These are phyloP conservation scores for Melanogrammus aeglefinus DNA, from an alignment of 2,797 vertebrate genomes.

Conservation along the genomic window DNA sequence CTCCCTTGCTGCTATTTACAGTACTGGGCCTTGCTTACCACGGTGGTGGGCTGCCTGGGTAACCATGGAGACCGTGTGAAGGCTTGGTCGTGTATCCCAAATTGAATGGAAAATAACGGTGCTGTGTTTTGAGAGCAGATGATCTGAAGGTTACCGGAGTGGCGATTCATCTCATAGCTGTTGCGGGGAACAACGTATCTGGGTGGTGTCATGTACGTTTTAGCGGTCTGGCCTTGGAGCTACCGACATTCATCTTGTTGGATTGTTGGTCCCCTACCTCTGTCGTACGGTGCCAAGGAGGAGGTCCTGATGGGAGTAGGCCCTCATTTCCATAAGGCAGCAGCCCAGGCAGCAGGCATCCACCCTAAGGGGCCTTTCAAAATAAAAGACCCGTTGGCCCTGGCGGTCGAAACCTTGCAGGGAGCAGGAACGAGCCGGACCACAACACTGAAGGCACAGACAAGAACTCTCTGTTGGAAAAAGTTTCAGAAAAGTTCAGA, in stretches of 20 bases:
- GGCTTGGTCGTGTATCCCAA: not conserved
- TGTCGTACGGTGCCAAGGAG: conserved; percentile 67
- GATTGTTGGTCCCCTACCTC: conserved; percentile 47
- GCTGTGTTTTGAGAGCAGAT: conserved; percentile 30
- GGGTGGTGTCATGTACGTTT: not conserved
- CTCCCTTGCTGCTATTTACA: conserved; percentile 53
- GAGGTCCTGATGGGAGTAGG: conserved; percentile 58
- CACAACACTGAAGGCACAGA: conserved; percentile 74
- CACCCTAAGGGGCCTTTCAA: conserved; percentile 69
- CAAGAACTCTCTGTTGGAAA: conserved; percentile 73
- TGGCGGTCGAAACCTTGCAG: conserved; percentile 64
- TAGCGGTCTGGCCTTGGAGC: not conserved
- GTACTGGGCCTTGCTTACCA: conserved; percentile 25
- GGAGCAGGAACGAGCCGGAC: conserved; percentile 73
- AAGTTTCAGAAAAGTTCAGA: not conserved
- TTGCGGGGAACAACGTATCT: not conserved
- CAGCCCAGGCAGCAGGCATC: conserved; percentile 74
- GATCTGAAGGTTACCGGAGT: conserved; percentile 10
- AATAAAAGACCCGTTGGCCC: conserved; percentile 64
- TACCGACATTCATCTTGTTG: not conserved
- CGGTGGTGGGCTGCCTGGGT: conserved; percentile 19
- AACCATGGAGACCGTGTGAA: conserved; percentile 17
- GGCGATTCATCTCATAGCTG: not conserved
- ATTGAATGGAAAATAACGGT: conserved; percentile 37
- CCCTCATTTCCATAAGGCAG: conserved; percentile 78